A percentile compares a stretch with the other conserved stretches of the same genome.
Evolutionary conservation across 2,888 invertebrate genomes (phyloP).

Genomic region (Cosmopolites sordidus): DNA sequence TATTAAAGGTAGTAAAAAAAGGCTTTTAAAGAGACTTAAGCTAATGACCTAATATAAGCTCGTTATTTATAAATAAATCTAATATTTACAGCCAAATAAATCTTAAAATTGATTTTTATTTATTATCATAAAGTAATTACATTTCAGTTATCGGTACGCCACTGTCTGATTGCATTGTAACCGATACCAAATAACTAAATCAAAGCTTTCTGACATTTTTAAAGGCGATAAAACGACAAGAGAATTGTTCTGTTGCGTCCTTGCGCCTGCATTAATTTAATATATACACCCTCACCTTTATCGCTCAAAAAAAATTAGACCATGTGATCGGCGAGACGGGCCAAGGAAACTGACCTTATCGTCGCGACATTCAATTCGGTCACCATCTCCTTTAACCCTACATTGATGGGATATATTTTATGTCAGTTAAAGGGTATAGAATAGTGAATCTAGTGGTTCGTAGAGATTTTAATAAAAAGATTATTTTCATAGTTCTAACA

Average conservation of each 20-base stretch:
- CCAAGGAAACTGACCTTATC: neutral
- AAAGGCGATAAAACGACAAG: conserved; percentile 8
- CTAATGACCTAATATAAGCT: too few species aligned
- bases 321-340: neutral
- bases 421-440: too few species aligned
- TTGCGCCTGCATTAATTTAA: conserved; percentile 2
- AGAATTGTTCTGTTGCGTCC: conserved; percentile 6
- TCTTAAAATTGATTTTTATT: too few species aligned
- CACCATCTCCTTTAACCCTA: neutral
- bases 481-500: too few species aligned
- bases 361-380: neutral
- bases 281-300: neutral
- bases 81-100: too few species aligned
- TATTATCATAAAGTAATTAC: too few species aligned
- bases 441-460: too few species aligned
- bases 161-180: neutral
- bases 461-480: too few species aligned
- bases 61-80: too few species aligned
- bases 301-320: neutral
- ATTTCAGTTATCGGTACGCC: too few species aligned
- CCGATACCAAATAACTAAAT: conserved; percentile 8
- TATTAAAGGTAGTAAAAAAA: too few species aligned
- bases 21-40: too few species aligned
- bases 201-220: conserved; percentile 13
- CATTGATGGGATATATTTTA: neutral